A percentile compares a stretch with the other conserved stretches of the same genome.
Evolutionary conservation across 1,140 invertebrate genomes (phyloP).

Genomic region (Drosophila orosa): DNA sequence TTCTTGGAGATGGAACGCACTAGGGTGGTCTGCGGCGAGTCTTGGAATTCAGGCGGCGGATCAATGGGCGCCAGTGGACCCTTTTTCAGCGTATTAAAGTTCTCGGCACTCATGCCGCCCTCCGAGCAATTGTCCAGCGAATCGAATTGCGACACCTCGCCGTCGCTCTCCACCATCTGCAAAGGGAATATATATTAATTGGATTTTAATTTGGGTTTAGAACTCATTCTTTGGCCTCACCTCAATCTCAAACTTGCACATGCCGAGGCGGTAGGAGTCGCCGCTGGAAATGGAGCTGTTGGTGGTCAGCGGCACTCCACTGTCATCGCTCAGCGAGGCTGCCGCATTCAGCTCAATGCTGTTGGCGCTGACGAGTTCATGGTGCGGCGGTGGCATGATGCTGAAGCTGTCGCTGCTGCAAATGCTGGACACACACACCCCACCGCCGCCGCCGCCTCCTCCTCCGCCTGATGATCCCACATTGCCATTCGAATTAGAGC

Average conservation of each 20-base stretch:
- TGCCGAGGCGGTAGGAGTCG: constrained; percentile 85
- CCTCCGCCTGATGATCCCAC: constrained; percentile 22
- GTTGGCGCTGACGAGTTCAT: constrained; percentile 79
- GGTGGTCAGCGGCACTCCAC: constrained; percentile 85
- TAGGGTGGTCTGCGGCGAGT: constrained; percentile 83
- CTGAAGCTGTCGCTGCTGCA: constrained; percentile 80
- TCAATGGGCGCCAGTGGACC: constrained; percentile 90
- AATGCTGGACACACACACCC: constrained; percentile 51
- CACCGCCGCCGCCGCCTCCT: constrained; percentile 24
- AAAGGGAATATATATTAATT: constrained; percentile 22
- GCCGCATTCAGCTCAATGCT: constrained; percentile 82
- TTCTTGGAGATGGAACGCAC: constrained; percentile 78
- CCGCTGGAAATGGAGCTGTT: constrained; percentile 86
- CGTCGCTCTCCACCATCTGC: constrained; percentile 88
- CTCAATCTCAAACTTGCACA: constrained; percentile 85
- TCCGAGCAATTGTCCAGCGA: constrained; percentile 88
- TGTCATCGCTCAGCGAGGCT: constrained; percentile 85
- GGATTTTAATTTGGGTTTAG: background rate
- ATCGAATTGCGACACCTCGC: constrained; percentile 88
- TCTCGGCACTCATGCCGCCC: constrained; percentile 89
- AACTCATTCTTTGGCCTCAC: constrained; percentile 56
- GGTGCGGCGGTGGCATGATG: constrained; percentile 67
- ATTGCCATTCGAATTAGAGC: constrained; percentile 51
- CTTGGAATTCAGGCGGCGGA: constrained; percentile 91
- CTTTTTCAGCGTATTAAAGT: constrained; percentile 92